These are phyloP conservation scores for Coecobrya sp. DNA, from an alignment of 2,888 invertebrate species.

Conservation along the genomic window DNA sequence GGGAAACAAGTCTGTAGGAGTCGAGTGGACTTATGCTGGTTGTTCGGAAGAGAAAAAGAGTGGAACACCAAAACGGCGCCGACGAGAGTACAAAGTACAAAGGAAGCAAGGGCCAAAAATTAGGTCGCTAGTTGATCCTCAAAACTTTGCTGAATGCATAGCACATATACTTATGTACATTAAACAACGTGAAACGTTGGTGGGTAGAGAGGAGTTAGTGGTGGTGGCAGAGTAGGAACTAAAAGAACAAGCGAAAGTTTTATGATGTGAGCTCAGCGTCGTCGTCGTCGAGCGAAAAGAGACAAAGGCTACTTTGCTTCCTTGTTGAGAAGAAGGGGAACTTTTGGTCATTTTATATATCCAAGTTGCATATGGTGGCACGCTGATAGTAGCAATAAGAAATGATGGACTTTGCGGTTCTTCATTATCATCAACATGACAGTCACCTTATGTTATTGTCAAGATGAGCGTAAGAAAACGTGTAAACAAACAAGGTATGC, in stretches of 20 bases:
- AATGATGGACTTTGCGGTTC: slow-evolving; percentile 4
- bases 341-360: not conserved
- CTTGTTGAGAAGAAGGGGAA: not conserved
- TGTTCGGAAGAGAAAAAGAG: not conserved
- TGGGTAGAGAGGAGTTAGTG: not conserved
- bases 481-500: not conserved
- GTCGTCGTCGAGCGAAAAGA: not conserved
- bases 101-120: slow-evolving; percentile 24
- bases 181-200: not conserved
- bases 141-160: not conserved
- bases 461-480: not conserved
- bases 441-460: not conserved
- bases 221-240: not conserved
- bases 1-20: no score
- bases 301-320: not conserved
- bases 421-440: not conserved
- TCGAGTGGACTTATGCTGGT: not conserved
- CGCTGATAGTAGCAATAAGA: not conserved
- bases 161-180: no score
- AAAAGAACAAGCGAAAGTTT: slow-evolving; percentile 59
- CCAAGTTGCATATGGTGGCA: not conserved
- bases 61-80: not conserved
- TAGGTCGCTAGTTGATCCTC: slow-evolving; percentile 53
- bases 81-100: slow-evolving; percentile 37
- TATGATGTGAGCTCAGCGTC: slow-evolving; percentile 15